phyloP scores from a whole-genome alignment of 1,140 invertebrate species.

The Bemisia tabaci region DNA sequence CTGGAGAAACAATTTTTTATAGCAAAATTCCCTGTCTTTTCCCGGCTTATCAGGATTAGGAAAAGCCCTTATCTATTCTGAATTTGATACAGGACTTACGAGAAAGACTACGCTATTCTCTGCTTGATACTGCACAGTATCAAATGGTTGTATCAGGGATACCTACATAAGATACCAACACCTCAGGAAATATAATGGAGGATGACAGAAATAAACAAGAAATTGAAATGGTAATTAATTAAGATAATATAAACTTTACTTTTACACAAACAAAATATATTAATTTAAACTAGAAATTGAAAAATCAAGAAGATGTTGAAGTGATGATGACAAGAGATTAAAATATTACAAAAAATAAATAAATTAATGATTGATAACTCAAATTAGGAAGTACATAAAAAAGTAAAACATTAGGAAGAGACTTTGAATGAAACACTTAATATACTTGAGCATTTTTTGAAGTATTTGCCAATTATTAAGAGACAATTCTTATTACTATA shows the following conservation, averaged over 20 bases:
- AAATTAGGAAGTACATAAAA: not conserved
- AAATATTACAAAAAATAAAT: not conserved
- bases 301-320: not conserved
- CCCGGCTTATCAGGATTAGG: too few species aligned
- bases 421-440: not conserved
- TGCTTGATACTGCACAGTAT: too few species aligned
- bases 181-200: too few species aligned
- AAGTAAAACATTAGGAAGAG: not conserved
- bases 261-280: not conserved
- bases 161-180: too few species aligned
- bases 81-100: too few species aligned
- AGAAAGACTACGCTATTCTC: too few species aligned
- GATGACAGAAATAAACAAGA: not conserved
- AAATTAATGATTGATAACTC: not conserved
- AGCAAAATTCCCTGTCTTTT: too few species aligned
- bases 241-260: not conserved
- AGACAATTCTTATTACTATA: too few species aligned
- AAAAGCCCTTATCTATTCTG: too few species aligned
- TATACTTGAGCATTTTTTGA: not conserved
- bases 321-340: not conserved
- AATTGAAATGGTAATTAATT: not conserved
- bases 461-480: not conserved
- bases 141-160: too few species aligned
- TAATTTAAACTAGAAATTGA: not conserved
- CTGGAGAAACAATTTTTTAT: too few species aligned